Base-by-base conservation (phyloP, 2,113 vertebrate genomes). In the Nicator chloris region DNA sequence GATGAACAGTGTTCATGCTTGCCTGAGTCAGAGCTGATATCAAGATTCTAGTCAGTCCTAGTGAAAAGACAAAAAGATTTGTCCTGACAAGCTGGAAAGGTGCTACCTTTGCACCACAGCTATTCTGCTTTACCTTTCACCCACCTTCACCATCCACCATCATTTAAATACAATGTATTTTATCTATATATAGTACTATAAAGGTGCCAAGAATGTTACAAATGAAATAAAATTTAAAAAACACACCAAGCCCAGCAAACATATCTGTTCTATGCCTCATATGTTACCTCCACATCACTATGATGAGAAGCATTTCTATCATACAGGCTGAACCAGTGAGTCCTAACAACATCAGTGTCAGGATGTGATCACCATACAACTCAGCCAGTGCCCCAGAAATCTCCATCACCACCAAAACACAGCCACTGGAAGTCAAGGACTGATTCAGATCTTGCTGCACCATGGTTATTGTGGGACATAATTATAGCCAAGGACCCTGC, bases 391-490 rank as follows among this genome's bases (percentile, higher is more conserved):
- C 42, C 77, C 51, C 73, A 82, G 19, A 92, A 92, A 86, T 69
- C 54, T 78, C 68, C 40, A 88, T 47, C 56, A 44, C 39, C 51
- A 77, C 82, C 56, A 88, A 77, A 93, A 91, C 4, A 4, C 61
- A 91, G 54, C 79, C 90, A 56, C 35, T 92, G 82, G 60, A 90
- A 92, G 47, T 19, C 60, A 19, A 51, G 24, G 45, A 70, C 51
- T 90, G 88, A 88, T 70, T 96, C 90, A 79, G 33, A 47, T 57
- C 86, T 87, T 64, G 61, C 75, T 92, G 71, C 75, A 60, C 59
- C 44, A 30, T 2, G 0, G 42, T 80, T 92, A 63, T 63, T 70
- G 82, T 15, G 79, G 87, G 42, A 45, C 31, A 12, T 59, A 92
- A 92, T 95, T 92, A 93, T 4, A 82, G 85, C 33, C 71, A 86